Evolutionary conservation across 2,888 invertebrate species (phyloP).

Genomic region (Trissolcus brochymenae): DNA sequence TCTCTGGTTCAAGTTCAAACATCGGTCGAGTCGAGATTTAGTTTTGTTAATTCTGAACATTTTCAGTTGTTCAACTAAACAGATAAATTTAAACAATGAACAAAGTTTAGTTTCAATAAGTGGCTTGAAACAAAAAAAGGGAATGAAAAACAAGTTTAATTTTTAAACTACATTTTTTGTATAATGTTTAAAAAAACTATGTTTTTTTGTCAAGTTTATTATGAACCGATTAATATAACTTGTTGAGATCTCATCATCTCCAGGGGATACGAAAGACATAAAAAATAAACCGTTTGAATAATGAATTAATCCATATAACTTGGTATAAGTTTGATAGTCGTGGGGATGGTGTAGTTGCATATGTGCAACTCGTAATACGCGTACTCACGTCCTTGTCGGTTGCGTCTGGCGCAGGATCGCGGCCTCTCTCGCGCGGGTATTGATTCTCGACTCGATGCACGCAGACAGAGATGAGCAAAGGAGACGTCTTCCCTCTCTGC

Average conservation of each 20-base stretch:
- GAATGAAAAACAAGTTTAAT: too few relatives aligned
- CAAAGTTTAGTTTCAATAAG: too few relatives aligned
- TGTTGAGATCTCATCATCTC: too few relatives aligned
- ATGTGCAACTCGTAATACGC: slow-evolving; percentile 12
- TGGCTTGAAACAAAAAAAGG: too few relatives aligned
- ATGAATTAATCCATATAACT: slow-evolving; percentile 9
- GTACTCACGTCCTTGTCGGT: slow-evolving; percentile 14
- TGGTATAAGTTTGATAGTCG: slow-evolving; percentile 10
- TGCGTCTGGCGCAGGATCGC: slow-evolving; percentile 37
- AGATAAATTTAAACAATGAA: too few relatives aligned
- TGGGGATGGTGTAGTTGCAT: slow-evolving; percentile 20
- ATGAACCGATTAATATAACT: too few relatives aligned
- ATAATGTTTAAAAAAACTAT: too few relatives aligned
- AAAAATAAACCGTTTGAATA: slow-evolving; percentile 14
- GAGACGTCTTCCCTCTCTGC: slow-evolving; percentile 7
- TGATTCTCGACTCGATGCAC: slow-evolving; percentile 39
- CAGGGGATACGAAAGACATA: background rate
- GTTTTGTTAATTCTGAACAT: too few relatives aligned
- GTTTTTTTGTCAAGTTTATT: too few relatives aligned
- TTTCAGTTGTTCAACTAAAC: too few relatives aligned
- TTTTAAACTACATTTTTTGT: too few relatives aligned
- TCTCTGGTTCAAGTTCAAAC: background rate
- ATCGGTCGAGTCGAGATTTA: too few relatives aligned
- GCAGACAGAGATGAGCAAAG: slow-evolving; percentile 7
- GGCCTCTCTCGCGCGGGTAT: slow-evolving; percentile 50